Percentiles rank a stretch among this genome's conserved stretches.
Conservation (phyloP, 2,888 invertebrate genomes). For the Argynnis bischoffii region DNA sequence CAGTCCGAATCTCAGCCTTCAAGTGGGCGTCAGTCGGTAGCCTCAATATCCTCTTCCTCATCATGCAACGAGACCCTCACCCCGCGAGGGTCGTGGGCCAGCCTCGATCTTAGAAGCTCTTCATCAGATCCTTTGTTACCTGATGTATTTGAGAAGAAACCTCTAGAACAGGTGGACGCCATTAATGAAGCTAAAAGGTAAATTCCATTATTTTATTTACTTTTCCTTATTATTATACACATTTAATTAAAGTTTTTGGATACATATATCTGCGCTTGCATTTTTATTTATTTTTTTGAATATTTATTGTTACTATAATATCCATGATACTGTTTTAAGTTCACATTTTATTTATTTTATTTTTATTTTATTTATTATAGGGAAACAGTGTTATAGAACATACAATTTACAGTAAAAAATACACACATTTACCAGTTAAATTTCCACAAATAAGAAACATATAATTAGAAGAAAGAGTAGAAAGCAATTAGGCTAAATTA, state of each 20-base stretch:
- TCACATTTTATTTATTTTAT: too few relatives aligned
- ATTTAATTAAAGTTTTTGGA: not conserved
- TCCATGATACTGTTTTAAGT: too few relatives aligned
- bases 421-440: too few relatives aligned
- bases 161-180: constrained; percentile 92
- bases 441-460: too few relatives aligned
- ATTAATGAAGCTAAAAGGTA: constrained; percentile 83
- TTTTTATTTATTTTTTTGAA: too few relatives aligned
- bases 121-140: constrained; percentile 94
- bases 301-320: too few relatives aligned
- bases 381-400: too few relatives aligned
- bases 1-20: constrained; percentile 76
- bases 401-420: too few relatives aligned
- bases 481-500: too few relatives aligned
- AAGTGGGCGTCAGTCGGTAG: constrained; percentile 85
- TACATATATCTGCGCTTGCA: too few relatives aligned
- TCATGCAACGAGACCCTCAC: constrained; percentile 88
- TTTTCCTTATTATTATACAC: not conserved
- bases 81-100: constrained; percentile 96
- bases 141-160: constrained; percentile 90
- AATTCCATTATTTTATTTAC: not conserved
- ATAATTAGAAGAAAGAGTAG: too few relatives aligned
- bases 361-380: too few relatives aligned
- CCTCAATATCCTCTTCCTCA: constrained; percentile 85
- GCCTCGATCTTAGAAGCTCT: constrained; percentile 94